These are phyloP conservation scores for Phenganax stokvisi DNA, from an alignment of 92 coral and sea anemone species.

Conservation along the genomic window DNA sequence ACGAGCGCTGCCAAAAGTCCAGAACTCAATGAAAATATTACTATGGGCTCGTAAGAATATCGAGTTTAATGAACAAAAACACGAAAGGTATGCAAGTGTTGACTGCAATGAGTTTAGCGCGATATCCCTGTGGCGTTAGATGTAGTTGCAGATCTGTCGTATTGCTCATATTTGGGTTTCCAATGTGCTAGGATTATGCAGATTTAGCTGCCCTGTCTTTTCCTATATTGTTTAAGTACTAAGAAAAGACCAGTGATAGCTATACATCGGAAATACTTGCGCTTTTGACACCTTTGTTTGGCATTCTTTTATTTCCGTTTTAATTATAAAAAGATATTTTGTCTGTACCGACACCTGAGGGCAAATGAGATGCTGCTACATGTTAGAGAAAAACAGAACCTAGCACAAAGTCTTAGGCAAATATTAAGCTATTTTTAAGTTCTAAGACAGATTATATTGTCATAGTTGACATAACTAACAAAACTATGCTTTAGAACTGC, in stretches of 20 bases:
- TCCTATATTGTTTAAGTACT: not conserved
- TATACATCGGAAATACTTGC: slow-evolving; percentile 18
- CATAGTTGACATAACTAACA: slow-evolving; percentile 2
- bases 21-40: slow-evolving; percentile 11
- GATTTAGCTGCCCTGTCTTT: not conserved
- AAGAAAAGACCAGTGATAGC: not conserved
- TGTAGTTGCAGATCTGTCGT: not conserved
- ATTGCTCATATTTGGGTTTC: not conserved
- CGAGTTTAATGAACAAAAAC: slow-evolving; percentile 13
- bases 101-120: not conserved
- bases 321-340: slow-evolving; percentile 21
- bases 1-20: slow-evolving; percentile 4
- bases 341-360: slow-evolving; percentile 36
- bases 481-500: slow-evolving; percentile 1
- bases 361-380: slow-evolving; percentile 20
- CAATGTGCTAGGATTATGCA: not conserved
- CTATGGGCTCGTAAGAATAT: slow-evolving; percentile 6
- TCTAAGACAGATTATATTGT: not conserved
- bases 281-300: slow-evolving; percentile 30
- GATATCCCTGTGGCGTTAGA: slow-evolving; percentile 12
- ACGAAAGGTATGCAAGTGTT: slow-evolving; percentile 22
- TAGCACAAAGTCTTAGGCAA: not conserved
- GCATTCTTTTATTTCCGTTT: slow-evolving; percentile 31
- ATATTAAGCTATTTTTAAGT: not conserved
- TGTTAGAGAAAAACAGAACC: not conserved